Base-by-base conservation (phyloP, 2,113 vertebrate species). In the Sylvietta virens region DNA sequence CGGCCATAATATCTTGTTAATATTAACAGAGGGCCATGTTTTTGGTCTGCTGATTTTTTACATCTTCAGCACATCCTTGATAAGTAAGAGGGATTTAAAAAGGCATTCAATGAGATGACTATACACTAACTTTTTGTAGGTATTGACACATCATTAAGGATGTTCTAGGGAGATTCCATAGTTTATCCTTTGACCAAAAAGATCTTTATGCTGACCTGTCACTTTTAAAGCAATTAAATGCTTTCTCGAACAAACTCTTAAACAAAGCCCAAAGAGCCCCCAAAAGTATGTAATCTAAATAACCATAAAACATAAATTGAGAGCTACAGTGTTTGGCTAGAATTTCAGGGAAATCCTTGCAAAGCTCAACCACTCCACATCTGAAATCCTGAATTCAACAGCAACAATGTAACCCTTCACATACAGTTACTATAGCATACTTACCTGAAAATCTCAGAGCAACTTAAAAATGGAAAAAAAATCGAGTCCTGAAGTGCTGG, bases 1-100 rank as follows among this genome's bases (percentile, higher is more conserved):
- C 60, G 71, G 87, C 56, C 82, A 53, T 90, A 94, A 88, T 81
- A 91, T 28, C 80, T 84, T 95, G 57, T 81, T 95, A 95, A 82
- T 73, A 94, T 72, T 50, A 93, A 82, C 47, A 58, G 69, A 67
- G 40, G 56, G 27, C 28, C 58, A 47, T 51, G 45, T 0, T 73
- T 97, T 86, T 85, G 35, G n/a, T 67, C 61, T 94, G 77, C 57
- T 94, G 31, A 93, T 66, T 84, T 88, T 91, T 88, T 23, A 86
- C 47, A 64, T 62, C 76, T 96, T 93, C 72, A 79, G n/a, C 48
- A 81, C 31, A 86, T 86, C 64, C 80, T 61, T 57, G 81, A 12
- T 70, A 92, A 88, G 21, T 26, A 81, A 81, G 64, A 74, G 33
- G 13, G 9, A 51, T 90, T 91, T 56, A 9, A 70, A 88, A 83